These are phyloP conservation scores for Metaphire vulgaris DNA, from an alignment of 1,140 invertebrate genomes.

Conservation along the genomic window DNA sequence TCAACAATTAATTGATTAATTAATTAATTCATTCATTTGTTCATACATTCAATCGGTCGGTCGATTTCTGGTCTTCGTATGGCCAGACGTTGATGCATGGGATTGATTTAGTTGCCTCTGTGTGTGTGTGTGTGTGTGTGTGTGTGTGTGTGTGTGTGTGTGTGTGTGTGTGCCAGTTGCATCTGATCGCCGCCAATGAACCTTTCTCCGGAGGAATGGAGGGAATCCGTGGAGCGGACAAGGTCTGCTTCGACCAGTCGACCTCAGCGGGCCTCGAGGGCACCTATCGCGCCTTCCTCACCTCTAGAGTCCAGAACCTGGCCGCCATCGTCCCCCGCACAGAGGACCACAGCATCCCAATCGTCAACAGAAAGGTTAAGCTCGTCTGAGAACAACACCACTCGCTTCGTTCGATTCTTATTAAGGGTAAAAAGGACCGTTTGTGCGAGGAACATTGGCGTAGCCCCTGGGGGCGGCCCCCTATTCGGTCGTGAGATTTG, in stretches of 20 bases:
- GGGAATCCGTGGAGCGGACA: background rate
- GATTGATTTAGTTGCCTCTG: background rate
- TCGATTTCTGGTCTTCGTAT: background rate
- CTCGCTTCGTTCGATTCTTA: no score
- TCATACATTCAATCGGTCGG: no score
- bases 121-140: background rate
- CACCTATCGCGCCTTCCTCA: background rate
- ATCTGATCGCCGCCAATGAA: background rate
- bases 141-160: background rate
- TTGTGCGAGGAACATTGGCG: no score
- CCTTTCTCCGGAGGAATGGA: background rate
- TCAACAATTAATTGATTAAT: no score
- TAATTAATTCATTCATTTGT: no score
- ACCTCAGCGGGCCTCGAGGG: background rate
- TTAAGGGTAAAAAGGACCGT: no score
- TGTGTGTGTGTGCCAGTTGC: background rate
- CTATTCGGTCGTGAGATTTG: no score
- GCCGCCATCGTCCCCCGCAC: background rate
- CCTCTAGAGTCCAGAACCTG: background rate
- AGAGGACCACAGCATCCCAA: background rate
- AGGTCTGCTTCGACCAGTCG: background rate
- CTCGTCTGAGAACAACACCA: no score
- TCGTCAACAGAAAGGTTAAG: background rate
- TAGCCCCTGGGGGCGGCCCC: no score
- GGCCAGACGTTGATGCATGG: no score